phyloP scores from a whole-genome alignment of 2,113 vertebrate genomes.

The Cebus imitator region DNA sequence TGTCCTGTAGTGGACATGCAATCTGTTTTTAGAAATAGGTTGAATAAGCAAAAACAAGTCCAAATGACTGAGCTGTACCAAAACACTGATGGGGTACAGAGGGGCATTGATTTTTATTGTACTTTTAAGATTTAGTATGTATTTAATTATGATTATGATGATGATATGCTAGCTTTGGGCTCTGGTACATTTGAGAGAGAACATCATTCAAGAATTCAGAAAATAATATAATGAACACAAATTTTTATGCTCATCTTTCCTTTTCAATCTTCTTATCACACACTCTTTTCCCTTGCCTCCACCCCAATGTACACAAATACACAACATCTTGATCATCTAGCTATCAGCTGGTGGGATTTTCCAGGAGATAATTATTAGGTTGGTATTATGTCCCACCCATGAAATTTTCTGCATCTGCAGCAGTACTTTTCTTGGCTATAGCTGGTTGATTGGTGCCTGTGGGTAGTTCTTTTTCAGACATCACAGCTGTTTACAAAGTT shows the following conservation, averaged over 20 bases:
- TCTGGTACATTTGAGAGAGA: not conserved
- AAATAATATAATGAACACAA: not conserved
- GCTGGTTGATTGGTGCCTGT: accelerated
- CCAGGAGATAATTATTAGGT: not conserved
- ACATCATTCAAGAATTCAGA: not conserved
- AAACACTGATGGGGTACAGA: not conserved
- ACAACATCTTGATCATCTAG: not conserved
- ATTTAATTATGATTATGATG: not conserved
- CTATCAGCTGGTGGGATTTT: not conserved
- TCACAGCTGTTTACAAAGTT: not conserved
- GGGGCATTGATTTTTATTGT: not conserved
- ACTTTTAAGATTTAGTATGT: not conserved
- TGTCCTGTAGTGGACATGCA: not conserved
- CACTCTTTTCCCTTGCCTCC: not conserved
- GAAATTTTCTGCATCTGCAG: not conserved
- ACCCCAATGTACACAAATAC: not conserved
- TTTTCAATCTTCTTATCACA: not conserved
- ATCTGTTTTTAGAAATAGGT: not conserved
- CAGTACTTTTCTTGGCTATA: not conserved
- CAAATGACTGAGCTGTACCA: not conserved
- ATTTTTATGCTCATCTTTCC: not conserved
- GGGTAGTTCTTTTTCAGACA: not conserved
- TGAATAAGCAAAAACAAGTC: not conserved
- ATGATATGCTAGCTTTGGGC: not conserved
- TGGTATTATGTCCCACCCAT: accelerated